Conservation (phyloP, 64 coral and sea anemone genomes). For the Platygyra sinensis region DNA sequence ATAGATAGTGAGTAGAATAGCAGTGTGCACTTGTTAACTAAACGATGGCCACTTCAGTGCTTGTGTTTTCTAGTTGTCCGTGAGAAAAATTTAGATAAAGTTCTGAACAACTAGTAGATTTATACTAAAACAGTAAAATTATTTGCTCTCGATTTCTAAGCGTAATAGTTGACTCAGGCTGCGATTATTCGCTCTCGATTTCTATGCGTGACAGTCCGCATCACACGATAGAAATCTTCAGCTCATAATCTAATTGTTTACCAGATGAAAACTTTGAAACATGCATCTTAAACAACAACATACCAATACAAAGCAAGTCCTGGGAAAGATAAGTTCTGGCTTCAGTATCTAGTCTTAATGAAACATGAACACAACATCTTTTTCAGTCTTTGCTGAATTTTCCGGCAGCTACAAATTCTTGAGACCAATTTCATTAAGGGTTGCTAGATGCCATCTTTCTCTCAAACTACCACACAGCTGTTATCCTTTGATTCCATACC, state of each 20-base stretch:
- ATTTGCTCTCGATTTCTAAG: too few relatives aligned
- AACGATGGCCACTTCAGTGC: too few relatives aligned
- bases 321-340: neutral
- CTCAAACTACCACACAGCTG: neutral
- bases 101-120: too few relatives aligned
- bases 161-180: neutral
- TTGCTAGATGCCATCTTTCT: neutral
- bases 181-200: neutral
- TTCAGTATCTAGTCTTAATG: too few relatives aligned
- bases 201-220: too few relatives aligned
- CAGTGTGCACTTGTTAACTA: too few relatives aligned
- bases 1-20: too few relatives aligned
- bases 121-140: too few relatives aligned
- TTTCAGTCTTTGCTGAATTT: neutral
- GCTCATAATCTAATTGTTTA: too few relatives aligned
- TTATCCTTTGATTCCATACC: neutral
- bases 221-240: too few relatives aligned
- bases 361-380: neutral
- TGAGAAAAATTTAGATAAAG: too few relatives aligned
- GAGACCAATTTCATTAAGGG: neutral
- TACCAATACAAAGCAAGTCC: neutral
- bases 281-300: neutral
- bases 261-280: neutral
- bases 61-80: too few relatives aligned
- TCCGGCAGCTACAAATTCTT: neutral